Conservation (phyloP, 2,113 vertebrate genomes). For the Varanus komodoensis region DNA sequence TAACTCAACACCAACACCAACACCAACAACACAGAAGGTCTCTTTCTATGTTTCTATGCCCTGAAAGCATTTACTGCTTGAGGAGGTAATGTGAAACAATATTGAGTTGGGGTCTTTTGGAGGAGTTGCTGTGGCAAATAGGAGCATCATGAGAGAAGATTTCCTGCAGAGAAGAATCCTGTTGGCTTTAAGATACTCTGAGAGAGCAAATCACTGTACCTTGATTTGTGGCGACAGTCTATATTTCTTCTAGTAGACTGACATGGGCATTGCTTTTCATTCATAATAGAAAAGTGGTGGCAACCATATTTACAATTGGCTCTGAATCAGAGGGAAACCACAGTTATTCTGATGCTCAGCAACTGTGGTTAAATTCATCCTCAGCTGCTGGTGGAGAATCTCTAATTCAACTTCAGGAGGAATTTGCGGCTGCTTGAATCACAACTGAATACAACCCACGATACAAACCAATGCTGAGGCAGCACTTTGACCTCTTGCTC, state of each 20-base stretch:
- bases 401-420: neutral
- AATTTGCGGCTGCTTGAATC: neutral
- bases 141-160: neutral
- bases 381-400: neutral
- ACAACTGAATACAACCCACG: neutral
- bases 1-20: too few relatives aligned
- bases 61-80: neutral
- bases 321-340: slow-evolving; percentile 5
- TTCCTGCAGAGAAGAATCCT: neutral
- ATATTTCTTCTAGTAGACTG: neutral
- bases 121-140: neutral
- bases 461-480: neutral
- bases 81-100: neutral
- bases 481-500: neutral
- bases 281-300: neutral
- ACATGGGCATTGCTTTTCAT: neutral
- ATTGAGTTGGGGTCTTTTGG: neutral
- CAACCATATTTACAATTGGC: neutral
- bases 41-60: too few relatives aligned
- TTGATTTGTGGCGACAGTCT: neutral
- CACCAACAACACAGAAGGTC: too few relatives aligned
- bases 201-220: too few relatives aligned
- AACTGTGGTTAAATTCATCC: neutral
- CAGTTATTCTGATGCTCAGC: neutral
- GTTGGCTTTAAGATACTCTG: neutral